Conservation (phyloP, 1,140 invertebrate species). For the Calosoma granatense region DNA sequence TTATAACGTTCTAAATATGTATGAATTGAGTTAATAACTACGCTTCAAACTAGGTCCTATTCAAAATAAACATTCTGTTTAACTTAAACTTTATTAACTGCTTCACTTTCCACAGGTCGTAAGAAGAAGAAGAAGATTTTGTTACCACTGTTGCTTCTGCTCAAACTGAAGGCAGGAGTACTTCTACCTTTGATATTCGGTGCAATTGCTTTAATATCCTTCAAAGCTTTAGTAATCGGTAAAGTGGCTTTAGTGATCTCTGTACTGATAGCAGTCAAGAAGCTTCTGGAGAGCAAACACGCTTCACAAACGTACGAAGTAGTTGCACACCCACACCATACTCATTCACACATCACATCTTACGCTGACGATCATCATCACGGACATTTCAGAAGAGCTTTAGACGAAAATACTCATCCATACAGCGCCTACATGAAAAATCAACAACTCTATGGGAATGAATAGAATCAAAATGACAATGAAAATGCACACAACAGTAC, state of each 20-base stretch:
- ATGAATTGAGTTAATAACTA: neutral
- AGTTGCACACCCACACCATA: constrained; percentile 53
- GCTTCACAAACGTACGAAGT: constrained; percentile 60
- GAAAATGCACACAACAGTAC: neutral
- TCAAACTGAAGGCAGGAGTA: constrained; percentile 68
- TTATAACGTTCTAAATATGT: neutral
- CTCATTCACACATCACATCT: constrained; percentile 46
- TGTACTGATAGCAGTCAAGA: constrained; percentile 65
- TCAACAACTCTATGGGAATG: neutral
- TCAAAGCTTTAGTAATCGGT: constrained; percentile 71
- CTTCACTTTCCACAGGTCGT: constrained; percentile 4
- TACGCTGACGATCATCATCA: constrained; percentile 39
- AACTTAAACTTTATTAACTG: too few relatives aligned
- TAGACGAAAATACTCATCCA: constrained; percentile 44
- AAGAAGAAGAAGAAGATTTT: constrained; percentile 57
- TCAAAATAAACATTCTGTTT: neutral
- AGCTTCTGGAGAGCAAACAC: constrained; percentile 58
- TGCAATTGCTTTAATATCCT: constrained; percentile 64
- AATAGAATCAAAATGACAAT: neutral
- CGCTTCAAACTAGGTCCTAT: constrained; percentile 10
- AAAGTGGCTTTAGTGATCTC: constrained; percentile 69
- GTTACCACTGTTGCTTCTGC: constrained; percentile 57
- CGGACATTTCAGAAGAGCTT: constrained; percentile 45
- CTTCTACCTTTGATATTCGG: constrained; percentile 66
- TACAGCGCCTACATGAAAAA: constrained; percentile 44